phyloP scores from a whole-genome alignment of 2,888 invertebrate species.

The Papilio protenor region DNA sequence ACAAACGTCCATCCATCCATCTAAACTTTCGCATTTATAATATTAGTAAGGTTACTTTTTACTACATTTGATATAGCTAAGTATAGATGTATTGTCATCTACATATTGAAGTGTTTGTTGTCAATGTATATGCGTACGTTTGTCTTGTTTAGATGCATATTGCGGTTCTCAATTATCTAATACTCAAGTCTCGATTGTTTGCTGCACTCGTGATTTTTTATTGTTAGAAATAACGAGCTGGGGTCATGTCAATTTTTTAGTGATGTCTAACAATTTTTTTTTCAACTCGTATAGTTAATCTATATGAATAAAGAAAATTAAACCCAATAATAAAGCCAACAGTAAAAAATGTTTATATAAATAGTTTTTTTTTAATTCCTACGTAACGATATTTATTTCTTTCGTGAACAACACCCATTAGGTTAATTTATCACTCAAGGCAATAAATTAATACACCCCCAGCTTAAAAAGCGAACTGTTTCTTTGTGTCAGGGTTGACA shows the following conservation, averaged over 20 bases:
- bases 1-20: no score
- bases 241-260: neutral
- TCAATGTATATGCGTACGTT: neutral
- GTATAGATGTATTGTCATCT: no score
- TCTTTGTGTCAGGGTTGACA: conserved; percentile 42
- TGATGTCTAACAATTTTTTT: neutral
- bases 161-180: conserved; percentile 10
- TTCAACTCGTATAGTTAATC: neutral
- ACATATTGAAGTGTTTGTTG: neutral
- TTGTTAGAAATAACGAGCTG: conserved; percentile 13
- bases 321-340: neutral
- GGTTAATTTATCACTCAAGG: conserved; percentile 74
- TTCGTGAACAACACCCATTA: conserved; percentile 70
- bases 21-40: no score
- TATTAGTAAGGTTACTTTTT: no score
- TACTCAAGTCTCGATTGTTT: neutral
- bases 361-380: conserved; percentile 52
- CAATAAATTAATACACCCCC: conserved; percentile 74
- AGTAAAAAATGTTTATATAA: neutral
- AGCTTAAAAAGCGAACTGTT: conserved; percentile 60
- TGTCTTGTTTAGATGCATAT: neutral
- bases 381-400: conserved; percentile 56
- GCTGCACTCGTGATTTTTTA: conserved; percentile 6
- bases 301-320: neutral
- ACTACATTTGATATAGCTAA: no score